Evolutionary conservation across 1,140 invertebrate genomes (phyloP).

Genomic region (Nasonia giraulti): DNA sequence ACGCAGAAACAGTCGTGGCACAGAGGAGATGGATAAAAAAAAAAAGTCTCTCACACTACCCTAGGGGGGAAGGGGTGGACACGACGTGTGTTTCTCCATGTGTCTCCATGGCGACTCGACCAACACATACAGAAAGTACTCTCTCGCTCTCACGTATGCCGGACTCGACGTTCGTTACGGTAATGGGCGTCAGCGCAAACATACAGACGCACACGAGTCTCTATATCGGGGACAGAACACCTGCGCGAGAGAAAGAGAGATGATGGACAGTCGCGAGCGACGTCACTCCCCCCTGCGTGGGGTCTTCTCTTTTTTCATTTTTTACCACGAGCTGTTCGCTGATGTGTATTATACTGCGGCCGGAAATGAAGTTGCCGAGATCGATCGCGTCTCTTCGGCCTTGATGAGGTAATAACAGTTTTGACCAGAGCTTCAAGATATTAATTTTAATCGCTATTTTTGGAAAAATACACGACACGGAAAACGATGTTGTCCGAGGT

Average conservation of each 20-base stretch:
- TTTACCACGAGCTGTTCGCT: neutral
- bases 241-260: conserved; percentile 6
- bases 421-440: neutral
- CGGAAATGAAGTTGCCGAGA: neutral
- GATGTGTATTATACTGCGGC: neutral
- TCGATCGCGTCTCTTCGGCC: neutral
- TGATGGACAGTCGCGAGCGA: conserved; percentile 1
- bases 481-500: neutral
- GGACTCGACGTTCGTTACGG: conserved; percentile 2
- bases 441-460: too few species aligned
- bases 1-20: too few species aligned
- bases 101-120: conserved; percentile 20
- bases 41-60: conserved; percentile 27
- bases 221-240: neutral
- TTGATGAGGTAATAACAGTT: neutral
- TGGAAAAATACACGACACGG: neutral
- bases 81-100: conserved; percentile 67
- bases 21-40: too few species aligned
- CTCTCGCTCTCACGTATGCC: conserved; percentile 14
- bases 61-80: conserved; percentile 34
- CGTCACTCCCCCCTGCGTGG: neutral
- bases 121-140: neutral
- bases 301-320: conserved; percentile 10
- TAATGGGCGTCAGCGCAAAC: conserved; percentile 20
- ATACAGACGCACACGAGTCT: neutral